Conservation (phyloP, 2,113 vertebrate genomes). For the Pyrgilauda ruficollis region DNA sequence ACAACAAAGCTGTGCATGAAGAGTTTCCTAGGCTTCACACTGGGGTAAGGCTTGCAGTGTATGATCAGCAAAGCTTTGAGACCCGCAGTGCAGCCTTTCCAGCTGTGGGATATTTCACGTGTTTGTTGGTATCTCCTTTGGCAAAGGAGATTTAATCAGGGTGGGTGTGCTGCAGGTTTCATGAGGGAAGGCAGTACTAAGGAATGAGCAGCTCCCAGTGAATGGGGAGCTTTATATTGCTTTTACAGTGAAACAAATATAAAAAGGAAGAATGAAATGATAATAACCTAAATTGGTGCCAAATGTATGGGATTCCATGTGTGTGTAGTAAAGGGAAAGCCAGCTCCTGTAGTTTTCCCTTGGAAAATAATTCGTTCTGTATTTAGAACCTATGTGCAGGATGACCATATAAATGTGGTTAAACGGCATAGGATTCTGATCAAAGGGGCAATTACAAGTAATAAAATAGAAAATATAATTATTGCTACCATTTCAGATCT, state of each 20-base stretch:
- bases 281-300: conserved; percentile 41
- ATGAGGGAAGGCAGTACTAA: neutral
- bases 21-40: neutral
- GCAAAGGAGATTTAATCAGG: neutral
- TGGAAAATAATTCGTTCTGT: neutral
- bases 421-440: conserved; percentile 39
- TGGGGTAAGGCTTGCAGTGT: neutral
- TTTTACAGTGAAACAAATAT: conserved; percentile 2
- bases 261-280: conserved; percentile 34
- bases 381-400: neutral
- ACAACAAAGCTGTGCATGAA: neutral
- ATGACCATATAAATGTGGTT: conserved; percentile 50
- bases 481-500: conserved; percentile 43
- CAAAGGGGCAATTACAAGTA: conserved; percentile 37
- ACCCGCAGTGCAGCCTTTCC: neutral
- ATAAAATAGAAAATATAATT: conserved; percentile 57
- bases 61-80: neutral
- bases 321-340: conserved; percentile 13
- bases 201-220: neutral
- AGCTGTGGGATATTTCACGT: neutral
- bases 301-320: conserved; percentile 2
- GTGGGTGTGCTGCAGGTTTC: neutral
- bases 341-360: neutral
- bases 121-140: neutral
- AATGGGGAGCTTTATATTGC: neutral